A percentile compares a stretch with the other conserved stretches of the same genome.
Evolutionary conservation across 2,797 vertebrate species (phyloP).

Genomic region (Chelmon rostratus): DNA sequence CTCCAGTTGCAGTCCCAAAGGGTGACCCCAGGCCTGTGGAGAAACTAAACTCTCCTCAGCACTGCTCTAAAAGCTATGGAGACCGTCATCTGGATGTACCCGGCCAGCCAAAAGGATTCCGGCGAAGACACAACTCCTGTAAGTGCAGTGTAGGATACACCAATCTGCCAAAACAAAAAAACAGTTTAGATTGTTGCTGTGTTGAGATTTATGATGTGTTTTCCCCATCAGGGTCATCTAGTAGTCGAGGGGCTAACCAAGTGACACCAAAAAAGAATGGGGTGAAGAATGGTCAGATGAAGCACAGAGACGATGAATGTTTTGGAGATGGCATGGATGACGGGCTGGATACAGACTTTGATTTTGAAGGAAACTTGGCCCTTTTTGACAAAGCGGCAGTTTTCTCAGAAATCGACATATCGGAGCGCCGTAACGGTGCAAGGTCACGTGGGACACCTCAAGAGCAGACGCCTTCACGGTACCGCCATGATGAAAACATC

Average conservation of each 20-base stretch:
- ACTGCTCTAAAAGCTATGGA: slow-evolving; percentile 95
- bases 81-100: slow-evolving; percentile 90
- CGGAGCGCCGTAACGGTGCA: slow-evolving; percentile 90
- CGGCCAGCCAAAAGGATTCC: slow-evolving; percentile 91
- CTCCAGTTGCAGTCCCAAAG: slow-evolving; percentile 90
- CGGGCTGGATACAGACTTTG: slow-evolving; percentile 95
- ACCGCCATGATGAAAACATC: slow-evolving; percentile 98
- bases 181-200: neutral
- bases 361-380: slow-evolving; percentile 98
- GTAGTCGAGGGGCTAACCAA: slow-evolving; percentile 93
- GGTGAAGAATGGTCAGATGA: slow-evolving; percentile 94
- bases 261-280: slow-evolving; percentile 96
- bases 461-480: slow-evolving; percentile 90
- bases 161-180: no score
- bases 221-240: slow-evolving; percentile 91
- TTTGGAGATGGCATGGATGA: slow-evolving; percentile 95
- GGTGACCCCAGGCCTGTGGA: slow-evolving; percentile 82
- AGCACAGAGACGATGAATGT: slow-evolving; percentile 96
- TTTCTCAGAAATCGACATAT: slow-evolving; percentile 96
- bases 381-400: slow-evolving; percentile 98
- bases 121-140: slow-evolving; percentile 97
- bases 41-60: slow-evolving; percentile 84
- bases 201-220: slow-evolving; percentile 5
- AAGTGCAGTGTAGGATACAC: slow-evolving; percentile 72
- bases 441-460: slow-evolving; percentile 91